These are phyloP conservation scores for Corydoras sp. DNA, from an alignment of 2,113 vertebrate genomes.

Conservation along the genomic window DNA sequence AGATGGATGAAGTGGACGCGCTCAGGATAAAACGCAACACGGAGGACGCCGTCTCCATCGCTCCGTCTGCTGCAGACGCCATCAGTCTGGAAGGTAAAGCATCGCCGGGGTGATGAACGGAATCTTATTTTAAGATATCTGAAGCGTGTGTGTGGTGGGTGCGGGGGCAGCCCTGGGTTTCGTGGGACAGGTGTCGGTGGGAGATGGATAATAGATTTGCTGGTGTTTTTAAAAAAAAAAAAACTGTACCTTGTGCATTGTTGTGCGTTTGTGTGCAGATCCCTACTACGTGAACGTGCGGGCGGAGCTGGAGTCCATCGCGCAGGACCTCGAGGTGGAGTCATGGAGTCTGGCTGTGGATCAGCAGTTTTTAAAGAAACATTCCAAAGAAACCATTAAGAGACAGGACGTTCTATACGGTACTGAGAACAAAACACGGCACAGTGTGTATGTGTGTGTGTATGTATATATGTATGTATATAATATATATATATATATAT, in stretches of 20 bases:
- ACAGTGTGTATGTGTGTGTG: neutral
- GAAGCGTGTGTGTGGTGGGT: no score
- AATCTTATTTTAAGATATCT: no score
- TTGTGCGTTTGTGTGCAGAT: conserved; percentile 61
- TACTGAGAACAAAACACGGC: conserved; percentile 40
- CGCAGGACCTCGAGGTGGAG: conserved; percentile 83
- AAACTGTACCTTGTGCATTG: no score
- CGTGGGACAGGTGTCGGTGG: no score
- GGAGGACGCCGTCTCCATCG: conserved; percentile 77
- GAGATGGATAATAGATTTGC: no score
- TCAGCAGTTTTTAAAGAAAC: conserved; percentile 69
- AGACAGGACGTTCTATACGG: conserved; percentile 94
- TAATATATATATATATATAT: no score
- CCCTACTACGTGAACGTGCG: conserved; percentile 69
- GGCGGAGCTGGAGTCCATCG: conserved; percentile 77
- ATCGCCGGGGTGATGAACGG: no score
- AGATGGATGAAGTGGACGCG: conserved; percentile 88
- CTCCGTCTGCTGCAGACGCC: conserved; percentile 74
- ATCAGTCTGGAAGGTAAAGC: conserved; percentile 84
- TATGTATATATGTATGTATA: no score
- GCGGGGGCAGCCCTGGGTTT: no score
- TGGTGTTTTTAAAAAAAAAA: no score
- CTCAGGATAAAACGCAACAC: conserved; percentile 70
- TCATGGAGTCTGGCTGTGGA: conserved; percentile 93
- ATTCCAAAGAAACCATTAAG: conserved; percentile 75